Base-by-base conservation (phyloP, 2,113 vertebrate genomes). In the Ciconia maguari region DNA sequence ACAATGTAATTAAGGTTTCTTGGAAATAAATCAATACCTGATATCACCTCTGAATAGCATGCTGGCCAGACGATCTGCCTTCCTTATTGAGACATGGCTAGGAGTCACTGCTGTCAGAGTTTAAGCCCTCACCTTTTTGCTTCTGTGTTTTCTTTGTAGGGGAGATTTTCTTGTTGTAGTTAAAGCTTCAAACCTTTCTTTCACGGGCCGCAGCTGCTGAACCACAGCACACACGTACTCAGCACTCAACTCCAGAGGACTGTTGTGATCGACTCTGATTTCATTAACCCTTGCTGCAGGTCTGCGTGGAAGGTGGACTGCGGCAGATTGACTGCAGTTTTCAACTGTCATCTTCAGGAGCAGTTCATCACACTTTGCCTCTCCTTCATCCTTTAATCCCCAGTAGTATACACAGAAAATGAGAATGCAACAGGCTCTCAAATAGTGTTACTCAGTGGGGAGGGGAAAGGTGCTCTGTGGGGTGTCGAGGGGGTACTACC, bases 11-110 rank as follows among this genome's bases (percentile, higher is more conserved):
- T 97, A 55, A 85, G 66, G 24, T 91, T 94, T 87, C 89, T 89
- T 83, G 78, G 91, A 94, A 94, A 80, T 83, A 95, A 93, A 96
- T 96, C 94, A 95, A 91, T 96, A 94, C 46, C 85, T 74, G 51
- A 49, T 95, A 91, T 86, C 62, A 77, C 78, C 41, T 62, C 84
- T 68, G 82, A 95, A 86, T 55, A 86, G n/a, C 55, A 16, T 10
- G 21, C 71, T 66, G 74, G 66, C 78, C 70, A 80, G 89, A n/a
- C 82, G 91, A 93, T 89, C 89, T 90, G 25, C 94, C 62, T 62
- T 66, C n/a, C 32, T 86, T 91, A 81, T 24, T 95, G 91, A 96
- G 93, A 77, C 87, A 55, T 2, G 13, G 46, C 46, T 74, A n/a
- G 10, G 41, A 95, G 89, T 81, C 89, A 77, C 42, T 6, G 12